Evolutionary conservation across 2,113 vertebrate genomes (phyloP), one percentile per base, ranked within the genome.

Genomic region (Laticauda laticaudata): DNA sequence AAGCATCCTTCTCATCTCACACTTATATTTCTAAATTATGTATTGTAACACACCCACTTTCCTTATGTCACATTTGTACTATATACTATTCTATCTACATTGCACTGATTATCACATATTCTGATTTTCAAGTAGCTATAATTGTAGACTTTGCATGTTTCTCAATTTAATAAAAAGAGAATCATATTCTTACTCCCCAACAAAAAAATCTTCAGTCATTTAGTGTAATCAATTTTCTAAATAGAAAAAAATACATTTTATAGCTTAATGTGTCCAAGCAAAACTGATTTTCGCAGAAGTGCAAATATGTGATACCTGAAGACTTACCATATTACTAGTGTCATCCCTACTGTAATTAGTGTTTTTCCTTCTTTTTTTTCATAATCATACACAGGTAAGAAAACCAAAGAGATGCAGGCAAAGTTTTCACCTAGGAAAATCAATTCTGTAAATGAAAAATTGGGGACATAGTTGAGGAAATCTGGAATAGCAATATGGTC

Each of bases 71-170:
- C 0, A 48, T 91, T 21, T 95, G 94, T 94, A 57, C 92, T 94
- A 93, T 93, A 21, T 86, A 6, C 75, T 92, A 34, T 59, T 91
- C 93, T 90, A 56, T 56, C 92, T 4, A 92, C 94, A 95, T 93
- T 93, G 94, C 86, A 94, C 94, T 56, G 59, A 85, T 91, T 93
- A 94, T 94, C 94, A 94, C 91, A 96, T 94, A 92, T 94, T 87
- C 48, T 39, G 94, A 93, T 96, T 90, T 91, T 91, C 95, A 95
- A 95, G 93, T 93, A 92, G 93, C 92, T 89, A 96, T 95, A 56
- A 96, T 97, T 96, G 93, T 95, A 95, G 94, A 96, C 94, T 95
- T 95, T 48, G 61, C 61, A 11, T 64, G 87, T 95, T 95, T 96
- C 92, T 95, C 94, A 91, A 86, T 89, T 93, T 95, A 59, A 94